Percentiles rank a stretch among this genome's conserved stretches.
Conservation (phyloP, 2,888 invertebrate species). For the Balanococcus diminutus region DNA sequence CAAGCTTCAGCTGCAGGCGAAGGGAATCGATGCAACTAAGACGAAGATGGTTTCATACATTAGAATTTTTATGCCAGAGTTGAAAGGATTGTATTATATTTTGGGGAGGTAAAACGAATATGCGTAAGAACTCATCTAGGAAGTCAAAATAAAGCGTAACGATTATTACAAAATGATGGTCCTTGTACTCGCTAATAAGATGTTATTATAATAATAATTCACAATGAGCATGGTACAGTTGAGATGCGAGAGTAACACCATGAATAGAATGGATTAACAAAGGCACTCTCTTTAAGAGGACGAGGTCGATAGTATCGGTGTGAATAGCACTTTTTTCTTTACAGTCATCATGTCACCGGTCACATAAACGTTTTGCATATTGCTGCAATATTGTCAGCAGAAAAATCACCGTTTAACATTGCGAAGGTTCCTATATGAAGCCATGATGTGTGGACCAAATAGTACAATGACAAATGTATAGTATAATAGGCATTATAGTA, state of each 20-base stretch:
- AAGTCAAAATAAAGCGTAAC: constrained; percentile 51
- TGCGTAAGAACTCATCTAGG: constrained; percentile 39
- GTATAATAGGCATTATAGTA: background rate
- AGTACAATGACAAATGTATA: constrained; percentile 10
- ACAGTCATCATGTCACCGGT: constrained; percentile 6
- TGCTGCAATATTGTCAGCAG: background rate
- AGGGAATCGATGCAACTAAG: background rate
- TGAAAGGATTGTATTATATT: background rate
- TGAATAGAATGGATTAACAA: constrained; percentile 50
- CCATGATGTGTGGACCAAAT: background rate
- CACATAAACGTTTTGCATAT: constrained; percentile 28
- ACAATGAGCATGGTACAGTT: constrained; percentile 33
- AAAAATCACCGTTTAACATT: background rate
- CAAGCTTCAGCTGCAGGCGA: background rate
- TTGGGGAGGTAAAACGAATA: background rate
- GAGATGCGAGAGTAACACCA: constrained; percentile 19
- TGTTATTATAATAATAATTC: constrained; percentile 48
- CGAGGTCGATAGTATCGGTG: constrained; percentile 49
- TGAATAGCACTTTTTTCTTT: constrained; percentile 45
- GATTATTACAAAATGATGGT: constrained; percentile 44
- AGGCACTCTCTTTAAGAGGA: constrained; percentile 47
- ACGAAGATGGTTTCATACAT: background rate
- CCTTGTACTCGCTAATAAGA: constrained; percentile 51
- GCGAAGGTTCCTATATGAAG: background rate
- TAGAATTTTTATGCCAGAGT: background rate